Percentiles rank a stretch among this genome's conserved stretches.
Evolutionary conservation across 2,888 invertebrate genomes (phyloP).

Genomic region (Baronia brevicornis): DNA sequence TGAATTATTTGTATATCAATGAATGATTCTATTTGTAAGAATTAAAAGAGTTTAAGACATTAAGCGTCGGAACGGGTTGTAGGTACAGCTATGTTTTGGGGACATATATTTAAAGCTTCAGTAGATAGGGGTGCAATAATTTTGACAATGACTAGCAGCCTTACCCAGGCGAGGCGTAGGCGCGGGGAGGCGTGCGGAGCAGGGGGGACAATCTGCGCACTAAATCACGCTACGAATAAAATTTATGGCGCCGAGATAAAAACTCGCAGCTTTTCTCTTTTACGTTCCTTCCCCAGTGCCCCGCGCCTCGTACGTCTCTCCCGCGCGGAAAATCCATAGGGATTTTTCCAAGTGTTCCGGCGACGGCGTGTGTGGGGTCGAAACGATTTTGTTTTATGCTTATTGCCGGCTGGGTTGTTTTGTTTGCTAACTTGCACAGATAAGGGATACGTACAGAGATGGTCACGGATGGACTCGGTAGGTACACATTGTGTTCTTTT

Average conservation of each 20-base stretch:
- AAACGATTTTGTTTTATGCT: constrained; percentile 75
- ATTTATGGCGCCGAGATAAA: constrained; percentile 78
- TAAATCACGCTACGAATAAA: constrained; percentile 78
- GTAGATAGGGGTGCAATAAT: constrained; percentile 77
- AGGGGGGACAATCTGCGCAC: constrained; percentile 74
- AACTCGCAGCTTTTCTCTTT: constrained; percentile 78
- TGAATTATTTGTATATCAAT: too few species aligned
- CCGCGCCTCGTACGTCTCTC: constrained; percentile 49
- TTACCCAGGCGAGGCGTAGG: constrained; percentile 71
- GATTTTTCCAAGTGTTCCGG: constrained; percentile 74
- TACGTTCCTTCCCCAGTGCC: constrained; percentile 67
- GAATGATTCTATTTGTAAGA: too few species aligned
- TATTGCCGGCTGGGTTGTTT: constrained; percentile 71
- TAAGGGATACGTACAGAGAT: constrained; percentile 60
- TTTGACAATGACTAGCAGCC: constrained; percentile 76
- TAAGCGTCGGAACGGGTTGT: constrained; percentile 48
- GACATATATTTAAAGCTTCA: constrained; percentile 75
- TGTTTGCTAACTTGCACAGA: constrained; percentile 71
- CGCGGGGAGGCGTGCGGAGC: constrained; percentile 60
- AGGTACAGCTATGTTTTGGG: constrained; percentile 66
- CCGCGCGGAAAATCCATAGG: constrained; percentile 73
- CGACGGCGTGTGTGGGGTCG: constrained; percentile 72
- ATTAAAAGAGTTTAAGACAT: constrained; percentile 38
- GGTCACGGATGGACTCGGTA: constrained; percentile 48
- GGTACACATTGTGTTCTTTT: constrained; percentile 22